These are phyloP conservation scores for Agelas oroides DNA, from an alignment of 37 sponge, comb jelly and placozoan genomes.

Conservation along the genomic window DNA sequence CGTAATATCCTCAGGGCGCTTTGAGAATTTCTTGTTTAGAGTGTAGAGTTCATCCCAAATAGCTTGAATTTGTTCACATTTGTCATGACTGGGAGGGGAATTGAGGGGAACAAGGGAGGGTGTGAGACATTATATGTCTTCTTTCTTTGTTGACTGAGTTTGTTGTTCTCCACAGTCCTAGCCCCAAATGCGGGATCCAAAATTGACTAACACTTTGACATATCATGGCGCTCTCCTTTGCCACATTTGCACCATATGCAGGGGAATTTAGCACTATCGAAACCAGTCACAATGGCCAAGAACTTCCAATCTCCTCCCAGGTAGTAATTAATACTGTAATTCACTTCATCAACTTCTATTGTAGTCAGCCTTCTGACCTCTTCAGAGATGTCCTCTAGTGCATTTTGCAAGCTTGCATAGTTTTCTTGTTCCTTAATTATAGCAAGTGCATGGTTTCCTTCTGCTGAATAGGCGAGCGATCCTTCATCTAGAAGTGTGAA, in stretches of 20 bases:
- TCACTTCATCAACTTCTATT: background rate
- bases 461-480: background rate
- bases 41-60: too few species aligned
- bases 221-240: constrained; percentile 11
- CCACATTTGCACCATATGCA: constrained; percentile 34
- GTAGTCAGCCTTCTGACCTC: background rate
- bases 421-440: constrained; percentile 17
- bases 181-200: background rate
- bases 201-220: background rate
- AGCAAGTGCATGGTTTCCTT: constrained; percentile 14
- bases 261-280: constrained; percentile 19
- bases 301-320: constrained; percentile 33
- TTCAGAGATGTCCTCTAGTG: background rate
- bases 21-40: too few species aligned
- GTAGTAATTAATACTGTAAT: constrained; percentile 2
- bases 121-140: too few species aligned
- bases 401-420: background rate
- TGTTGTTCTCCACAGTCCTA: constrained; percentile 2
- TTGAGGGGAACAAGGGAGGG: too few species aligned
- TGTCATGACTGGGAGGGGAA: too few species aligned
- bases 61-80: too few species aligned
- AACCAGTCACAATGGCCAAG: background rate
- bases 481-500: constrained; percentile 36
- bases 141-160: too few species aligned
- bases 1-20: too few species aligned